Base-by-base conservation (phyloP, 1,140 invertebrate genomes). In the Halesus radiatus region DNA sequence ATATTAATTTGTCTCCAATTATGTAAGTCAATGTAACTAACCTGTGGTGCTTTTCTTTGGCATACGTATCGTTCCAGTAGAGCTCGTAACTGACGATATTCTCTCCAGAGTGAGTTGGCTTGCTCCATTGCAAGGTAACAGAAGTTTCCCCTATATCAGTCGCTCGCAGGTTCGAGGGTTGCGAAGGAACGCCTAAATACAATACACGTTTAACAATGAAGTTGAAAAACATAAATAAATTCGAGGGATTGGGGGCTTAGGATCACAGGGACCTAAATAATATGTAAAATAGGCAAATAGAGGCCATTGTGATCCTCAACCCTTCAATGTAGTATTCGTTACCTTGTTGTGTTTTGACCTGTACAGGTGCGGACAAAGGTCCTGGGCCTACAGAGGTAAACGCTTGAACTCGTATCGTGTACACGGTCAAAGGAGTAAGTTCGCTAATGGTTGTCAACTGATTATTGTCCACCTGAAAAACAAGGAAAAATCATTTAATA, bases 41-140 rank as follows among this genome's bases (percentile, higher is more conserved):
- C 95, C 91, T 91, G 85, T 92, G 92, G 87, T 93, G 92, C 86
- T 91, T 90, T 85, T 92, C 91, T 91, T 96, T 95, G 10, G 96
- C 95, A 85, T 96, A 98, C 23, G 97, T 98, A 86, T 99, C 97
- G 89, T 99, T 99, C 96, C 96, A 99, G 86, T 98, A 99, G 3
- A 99, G 91, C 90, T 98, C 97, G 89, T 99, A 99, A 85, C 95
- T 96, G 56, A 97, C 93, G 86, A 99, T 98, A 87, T 95, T 96
- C 87, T 98, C 96, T 73, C 95, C 95, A 74, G 96, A 95, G 90
- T 98, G 96, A 82, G 94, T 91, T 16, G 98, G 98, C 85, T 94
- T 93, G 73, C 92, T 94, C 98, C 98, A 99, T 84, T 94, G 93
- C 84, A 99, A 91, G 75, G 94, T 95, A 62, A 98, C 95, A 72